Conservation (phyloP, 2,113 vertebrate species). For the Alouatta palliata region DNA sequence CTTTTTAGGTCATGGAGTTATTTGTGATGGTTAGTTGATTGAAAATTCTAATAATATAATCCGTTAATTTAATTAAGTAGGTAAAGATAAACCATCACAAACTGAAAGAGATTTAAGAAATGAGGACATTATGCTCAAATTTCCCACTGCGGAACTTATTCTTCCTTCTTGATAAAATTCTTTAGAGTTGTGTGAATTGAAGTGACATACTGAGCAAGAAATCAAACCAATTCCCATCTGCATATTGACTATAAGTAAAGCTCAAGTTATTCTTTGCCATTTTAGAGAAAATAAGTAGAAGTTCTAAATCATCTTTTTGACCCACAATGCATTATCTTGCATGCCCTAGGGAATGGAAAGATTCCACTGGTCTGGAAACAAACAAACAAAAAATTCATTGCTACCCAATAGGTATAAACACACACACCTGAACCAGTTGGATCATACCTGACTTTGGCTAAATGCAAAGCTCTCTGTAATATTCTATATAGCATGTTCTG, state of each 20-base stretch:
- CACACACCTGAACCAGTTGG: neutral
- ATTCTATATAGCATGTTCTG: neutral
- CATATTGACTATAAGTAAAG: neutral
- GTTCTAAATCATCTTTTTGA: neutral
- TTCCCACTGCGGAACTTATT: neutral
- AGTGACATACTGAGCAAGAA: neutral
- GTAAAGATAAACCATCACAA: neutral
- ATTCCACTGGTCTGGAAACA: neutral
- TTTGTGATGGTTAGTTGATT: neutral
- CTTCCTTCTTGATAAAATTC: neutral
- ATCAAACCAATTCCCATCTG: neutral
- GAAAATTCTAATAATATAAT: neutral
- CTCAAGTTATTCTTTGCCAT: neutral
- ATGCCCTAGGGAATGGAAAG: neutral
- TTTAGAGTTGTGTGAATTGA: neutral
- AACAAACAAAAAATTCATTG: neutral
- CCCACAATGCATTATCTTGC: neutral
- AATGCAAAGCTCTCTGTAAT: neutral
- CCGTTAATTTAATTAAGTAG: neutral
- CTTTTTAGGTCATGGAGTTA: neutral
- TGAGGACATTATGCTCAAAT: neutral
- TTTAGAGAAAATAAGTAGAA: neutral
- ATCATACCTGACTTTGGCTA: neutral
- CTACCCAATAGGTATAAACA: fast-evolving
- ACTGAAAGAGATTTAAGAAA: neutral